phyloP scores from a whole-genome alignment of 1,140 invertebrate genomes.

The Hyles vespertilio region DNA sequence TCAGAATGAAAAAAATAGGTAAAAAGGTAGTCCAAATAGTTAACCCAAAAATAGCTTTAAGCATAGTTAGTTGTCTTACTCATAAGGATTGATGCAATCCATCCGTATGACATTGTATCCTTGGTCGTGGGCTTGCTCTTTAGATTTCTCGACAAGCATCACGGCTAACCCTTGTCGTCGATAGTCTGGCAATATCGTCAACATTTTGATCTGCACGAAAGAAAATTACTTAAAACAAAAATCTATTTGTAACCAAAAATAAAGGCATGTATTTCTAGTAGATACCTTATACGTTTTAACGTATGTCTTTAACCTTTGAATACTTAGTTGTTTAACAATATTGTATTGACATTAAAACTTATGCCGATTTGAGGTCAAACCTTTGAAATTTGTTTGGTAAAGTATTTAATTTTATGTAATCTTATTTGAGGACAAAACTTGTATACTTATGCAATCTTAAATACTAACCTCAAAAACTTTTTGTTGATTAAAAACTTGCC shows the following conservation, averaged over 20 bases:
- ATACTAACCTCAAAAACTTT: constrained; percentile 55
- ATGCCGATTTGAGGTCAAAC: not conserved
- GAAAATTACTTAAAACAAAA: not conserved
- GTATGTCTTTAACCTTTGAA: too few species aligned
- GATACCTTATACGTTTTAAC: too few species aligned
- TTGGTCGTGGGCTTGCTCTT: constrained; percentile 36
- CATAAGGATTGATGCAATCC: constrained; percentile 59
- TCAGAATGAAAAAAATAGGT: not conserved
- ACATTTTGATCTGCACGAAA: constrained; percentile 54
- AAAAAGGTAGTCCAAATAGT: not conserved
- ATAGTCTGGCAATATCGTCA: constrained; percentile 52
- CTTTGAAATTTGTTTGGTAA: not conserved
- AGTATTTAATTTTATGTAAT: not conserved
- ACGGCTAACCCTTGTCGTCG: constrained; percentile 48
- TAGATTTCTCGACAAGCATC: constrained; percentile 39
- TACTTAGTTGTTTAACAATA: too few species aligned
- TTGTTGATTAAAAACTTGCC: constrained; percentile 47
- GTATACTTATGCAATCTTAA: not conserved
- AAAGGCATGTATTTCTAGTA: too few species aligned
- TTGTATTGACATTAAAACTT: too few species aligned
- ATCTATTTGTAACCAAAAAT: too few species aligned
- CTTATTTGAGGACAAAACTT: not conserved
- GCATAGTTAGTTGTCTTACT: too few species aligned
- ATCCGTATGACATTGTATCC: constrained; percentile 52
- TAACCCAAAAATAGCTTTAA: too few species aligned